Conservation (phyloP, 2,888 invertebrate species). For the Phragmatobia fuliginosa region DNA sequence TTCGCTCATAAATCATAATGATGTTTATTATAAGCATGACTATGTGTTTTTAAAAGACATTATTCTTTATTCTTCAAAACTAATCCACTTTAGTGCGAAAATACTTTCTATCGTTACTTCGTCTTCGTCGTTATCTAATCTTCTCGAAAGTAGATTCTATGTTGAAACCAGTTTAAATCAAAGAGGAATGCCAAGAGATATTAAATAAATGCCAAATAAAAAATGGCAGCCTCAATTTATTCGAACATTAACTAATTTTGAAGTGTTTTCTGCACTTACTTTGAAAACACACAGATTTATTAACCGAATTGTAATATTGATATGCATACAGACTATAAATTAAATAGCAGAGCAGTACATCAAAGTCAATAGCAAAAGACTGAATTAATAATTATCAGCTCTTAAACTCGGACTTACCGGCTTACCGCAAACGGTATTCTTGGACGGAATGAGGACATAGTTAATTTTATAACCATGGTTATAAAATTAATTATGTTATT, state of each 20-base stretch:
- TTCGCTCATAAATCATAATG: too few species aligned
- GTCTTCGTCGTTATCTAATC: too few species aligned
- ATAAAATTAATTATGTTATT: too few species aligned
- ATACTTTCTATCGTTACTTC: not conserved
- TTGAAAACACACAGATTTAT: too few species aligned
- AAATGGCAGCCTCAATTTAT: too few species aligned
- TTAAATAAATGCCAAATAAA: too few species aligned
- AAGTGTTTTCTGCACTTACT: too few species aligned
- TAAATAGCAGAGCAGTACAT: constrained; percentile 19
- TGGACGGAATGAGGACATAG: constrained; percentile 2
- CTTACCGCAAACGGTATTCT: constrained; percentile 4
- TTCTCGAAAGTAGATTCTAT: too few species aligned
- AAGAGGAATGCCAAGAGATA: too few species aligned
- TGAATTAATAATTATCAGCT: constrained; percentile 22
- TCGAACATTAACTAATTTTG: too few species aligned
- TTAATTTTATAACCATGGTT: not conserved
- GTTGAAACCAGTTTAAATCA: too few species aligned
- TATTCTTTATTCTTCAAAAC: not conserved
- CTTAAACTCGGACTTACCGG: not conserved
- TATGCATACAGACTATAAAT: constrained; percentile 20
- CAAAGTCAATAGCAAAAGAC: constrained; percentile 20
- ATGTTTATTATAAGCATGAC: too few species aligned
- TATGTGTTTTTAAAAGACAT: not conserved
- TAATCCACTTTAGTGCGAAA: not conserved
- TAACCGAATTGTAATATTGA: not conserved